phyloP scores from a whole-genome alignment of 2,797 vertebrate species.

The Catostomus latipinnis region DNA sequence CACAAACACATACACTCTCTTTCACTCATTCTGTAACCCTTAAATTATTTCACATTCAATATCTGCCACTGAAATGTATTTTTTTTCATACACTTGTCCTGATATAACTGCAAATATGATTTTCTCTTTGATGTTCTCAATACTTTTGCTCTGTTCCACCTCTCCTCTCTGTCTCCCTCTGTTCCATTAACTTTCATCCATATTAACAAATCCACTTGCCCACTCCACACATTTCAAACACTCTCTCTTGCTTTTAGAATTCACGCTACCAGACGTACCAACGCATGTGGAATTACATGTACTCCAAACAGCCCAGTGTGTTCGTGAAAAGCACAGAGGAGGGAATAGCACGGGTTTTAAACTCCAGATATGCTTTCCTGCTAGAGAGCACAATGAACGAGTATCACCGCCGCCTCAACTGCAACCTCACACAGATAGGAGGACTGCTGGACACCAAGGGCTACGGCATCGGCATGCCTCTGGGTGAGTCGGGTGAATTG shows the following conservation, averaged over 20 bases:
- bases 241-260: slow-evolving; percentile 72
- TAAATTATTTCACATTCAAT: slow-evolving; percentile 13
- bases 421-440: slow-evolving; percentile 91
- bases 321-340: slow-evolving; percentile 93
- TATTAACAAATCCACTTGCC: background rate
- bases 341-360: slow-evolving; percentile 87
- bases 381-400: slow-evolving; percentile 94
- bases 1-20: slow-evolving; percentile 13
- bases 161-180: background rate
- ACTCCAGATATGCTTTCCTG: slow-evolving; percentile 90
- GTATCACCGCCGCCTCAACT: slow-evolving; percentile 88
- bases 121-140: background rate
- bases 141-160: slow-evolving; percentile 3
- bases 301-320: slow-evolving; percentile 90
- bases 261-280: slow-evolving; percentile 91
- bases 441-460: slow-evolving; percentile 91
- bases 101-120: slow-evolving; percentile 9
- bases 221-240: background rate
- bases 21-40: slow-evolving; percentile 14
- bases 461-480: slow-evolving; percentile 90
- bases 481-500: slow-evolving; percentile 72
- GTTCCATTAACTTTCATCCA: background rate
- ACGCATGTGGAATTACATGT: slow-evolving; percentile 95
- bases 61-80: slow-evolving; percentile 28
- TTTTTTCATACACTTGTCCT: slow-evolving; percentile 23